Evolutionary conservation across 30 jellyfish, hydroid and myxozoan genomes (phyloP).

Genomic region (Aurelia coerulea): DNA sequence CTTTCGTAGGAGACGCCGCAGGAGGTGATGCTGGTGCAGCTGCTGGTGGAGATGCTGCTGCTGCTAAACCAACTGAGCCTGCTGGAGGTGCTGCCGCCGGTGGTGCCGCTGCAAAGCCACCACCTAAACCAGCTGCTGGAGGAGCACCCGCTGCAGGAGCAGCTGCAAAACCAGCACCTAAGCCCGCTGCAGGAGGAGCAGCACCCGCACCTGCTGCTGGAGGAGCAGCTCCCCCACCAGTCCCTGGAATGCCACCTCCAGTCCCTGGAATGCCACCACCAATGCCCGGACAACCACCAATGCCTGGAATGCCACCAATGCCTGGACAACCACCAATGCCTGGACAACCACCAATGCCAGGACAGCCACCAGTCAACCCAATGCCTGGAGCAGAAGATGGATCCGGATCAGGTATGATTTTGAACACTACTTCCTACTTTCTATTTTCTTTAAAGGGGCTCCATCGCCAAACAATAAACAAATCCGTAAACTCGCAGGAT

Average conservation of each 20-base stretch:
- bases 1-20: slow-evolving; percentile 19
- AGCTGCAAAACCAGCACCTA: slow-evolving; percentile 9
- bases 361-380: slow-evolving; percentile 43
- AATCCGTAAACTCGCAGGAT: too few species aligned
- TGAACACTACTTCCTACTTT: background rate
- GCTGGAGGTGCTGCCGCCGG: slow-evolving; percentile 54
- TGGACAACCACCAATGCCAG: slow-evolving; percentile 57
- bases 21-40: slow-evolving; percentile 42
- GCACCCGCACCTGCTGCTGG: slow-evolving; percentile 21
- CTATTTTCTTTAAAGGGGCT: too few species aligned
- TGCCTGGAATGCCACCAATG: slow-evolving; percentile 40
- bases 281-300: slow-evolving; percentile 61
- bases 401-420: slow-evolving; percentile 58
- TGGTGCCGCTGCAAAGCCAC: slow-evolving; percentile 38
- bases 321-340: slow-evolving; percentile 52
- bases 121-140: slow-evolving; percentile 47
- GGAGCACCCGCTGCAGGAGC: slow-evolving; percentile 28
- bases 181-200: slow-evolving; percentile 53
- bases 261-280: slow-evolving; percentile 45
- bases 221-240: slow-evolving; percentile 4
- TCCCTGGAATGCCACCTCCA: slow-evolving; percentile 28
- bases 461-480: too few species aligned
- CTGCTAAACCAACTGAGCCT: slow-evolving; percentile 36
- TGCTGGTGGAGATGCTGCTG: slow-evolving; percentile 49
- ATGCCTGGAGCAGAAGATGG: slow-evolving; percentile 57